Evolutionary conservation across 2,113 vertebrate genomes (phyloP).

Genomic region (Aphelocoma coerulescens): DNA sequence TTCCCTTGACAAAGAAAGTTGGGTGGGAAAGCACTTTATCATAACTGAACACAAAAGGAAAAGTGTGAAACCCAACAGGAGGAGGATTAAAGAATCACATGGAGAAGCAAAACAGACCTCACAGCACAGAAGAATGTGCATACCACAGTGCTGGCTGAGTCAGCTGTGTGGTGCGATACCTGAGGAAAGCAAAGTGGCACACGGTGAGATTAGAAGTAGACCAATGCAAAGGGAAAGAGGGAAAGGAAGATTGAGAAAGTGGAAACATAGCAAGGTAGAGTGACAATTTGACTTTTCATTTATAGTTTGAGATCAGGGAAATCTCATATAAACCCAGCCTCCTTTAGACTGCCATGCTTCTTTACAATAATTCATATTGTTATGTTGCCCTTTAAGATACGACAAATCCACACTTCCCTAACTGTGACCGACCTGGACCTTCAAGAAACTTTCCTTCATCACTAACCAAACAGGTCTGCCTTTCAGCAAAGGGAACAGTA

Average conservation of each 20-base stretch:
- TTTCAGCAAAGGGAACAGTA: neutral
- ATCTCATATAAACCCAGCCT: neutral
- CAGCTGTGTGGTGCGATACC: neutral
- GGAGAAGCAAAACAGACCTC: neutral
- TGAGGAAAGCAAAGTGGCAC: neutral
- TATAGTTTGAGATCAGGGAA: neutral
- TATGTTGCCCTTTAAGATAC: neutral
- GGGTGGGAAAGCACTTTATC: neutral
- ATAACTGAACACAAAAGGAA: neutral
- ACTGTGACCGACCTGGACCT: neutral
- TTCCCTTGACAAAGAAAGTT: neutral
- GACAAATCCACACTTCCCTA: neutral
- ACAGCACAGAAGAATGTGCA: accelerated
- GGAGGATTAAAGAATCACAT: neutral
- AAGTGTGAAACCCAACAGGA: neutral
- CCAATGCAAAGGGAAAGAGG: neutral
- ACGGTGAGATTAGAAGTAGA: neutral
- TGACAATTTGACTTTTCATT: neutral
- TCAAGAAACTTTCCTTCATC: neutral
- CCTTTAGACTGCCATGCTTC: neutral
- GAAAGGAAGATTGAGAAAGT: neutral
- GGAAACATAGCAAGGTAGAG: neutral
- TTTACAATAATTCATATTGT: neutral
- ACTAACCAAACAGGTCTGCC: neutral
- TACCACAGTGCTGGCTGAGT: neutral